Base-by-base conservation (phyloP, 2,888 invertebrate species). In the Bembecia ichneumoniformis region DNA sequence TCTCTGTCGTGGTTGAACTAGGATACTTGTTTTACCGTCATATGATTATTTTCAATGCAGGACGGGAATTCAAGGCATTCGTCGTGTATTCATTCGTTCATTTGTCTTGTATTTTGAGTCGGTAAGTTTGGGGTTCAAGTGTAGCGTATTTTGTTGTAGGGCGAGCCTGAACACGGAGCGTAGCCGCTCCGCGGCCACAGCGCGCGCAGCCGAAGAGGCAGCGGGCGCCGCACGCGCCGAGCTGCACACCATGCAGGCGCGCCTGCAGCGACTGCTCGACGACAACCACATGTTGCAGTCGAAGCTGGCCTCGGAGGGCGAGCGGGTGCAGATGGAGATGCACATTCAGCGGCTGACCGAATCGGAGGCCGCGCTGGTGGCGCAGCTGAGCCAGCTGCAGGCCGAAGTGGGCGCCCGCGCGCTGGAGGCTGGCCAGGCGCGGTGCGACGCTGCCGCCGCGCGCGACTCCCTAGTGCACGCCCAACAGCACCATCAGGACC, bases 121-220 rank as follows among this genome's bases (percentile, higher is more conserved):
- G n/a, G n/a, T n/a, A n/a, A n/a, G n/a, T n/a, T n/a, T n/a, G n/a
- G n/a, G n/a, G n/a, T n/a, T n/a, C n/a, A n/a, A n/a, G n/a, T n/a
- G n/a, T n/a, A n/a, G n/a, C n/a, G n/a, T n/a, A n/a, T n/a, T n/a
- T n/a, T n/a, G 28, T 28, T 28, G 7, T 57, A 86, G 86, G 55
- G 76, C 88, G 35, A 92, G 91, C 57, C 78, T 94, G 64, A 91
- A 90, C 61, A 77, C 89, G 2, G 94, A 95, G 70, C 89, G 91
- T n/a, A 78, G 89, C 0, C 89, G 91, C 49, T 68, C 88, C 13
- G 70, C 79, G 9, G 76, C 88, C 20, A 81, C 83, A 47, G 83
- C 87, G 51, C 86, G 90, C 47, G 88, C 89, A 59, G 82, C 88
- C 43, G 89, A 91, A 57, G 92, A 92, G 54, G 82, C 89, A 52